Base-by-base conservation (phyloP, 2,797 vertebrate genomes). In the Sebastes diploproa region DNA sequence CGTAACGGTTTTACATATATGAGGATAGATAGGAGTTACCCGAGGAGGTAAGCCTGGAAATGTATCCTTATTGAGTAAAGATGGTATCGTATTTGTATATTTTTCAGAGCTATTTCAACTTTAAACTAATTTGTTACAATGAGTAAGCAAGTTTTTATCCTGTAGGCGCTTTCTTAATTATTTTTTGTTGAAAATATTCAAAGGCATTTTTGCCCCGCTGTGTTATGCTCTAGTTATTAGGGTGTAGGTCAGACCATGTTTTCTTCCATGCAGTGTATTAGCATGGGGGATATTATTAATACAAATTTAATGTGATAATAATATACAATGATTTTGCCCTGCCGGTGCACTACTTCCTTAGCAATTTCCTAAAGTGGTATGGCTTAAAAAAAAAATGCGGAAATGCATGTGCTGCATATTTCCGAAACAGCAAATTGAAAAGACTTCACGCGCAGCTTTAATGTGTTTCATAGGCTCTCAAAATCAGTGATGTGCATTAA, bases 401-500 rank as follows among this genome's bases (percentile, higher is more conserved):
- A 85, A 87, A 81, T 76, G 59, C 66, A 77, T 63, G 76, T 63
- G 27, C 58, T 78, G 86, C 65, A 85, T 68, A 65, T 86, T 86
- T 83, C 46, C 75, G 52, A 67, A 85, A 76, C 8, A 59, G 52
- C 54, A 54, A 83, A 82, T 42, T 85, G 73, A 81, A 89, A 82
- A 42, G 34, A 82, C 54, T 66, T 84, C n/a, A 32, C 60, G 27
- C 34, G 10, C n/a, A 69, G 78, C 78, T 78, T 85, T 81, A 83
- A 86, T 84, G 80, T 85, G 78, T 87, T 93, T 86, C 68, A 52
- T 70, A 61, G 66, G 58, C 69, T 80, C 78, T 81, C 16, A 64
- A 74, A 89, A 82, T 84, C 82, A 87, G 80, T 82, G 80, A 91
- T 88, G 82, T 88, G 86, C 80, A 87, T 82, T 80, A 91, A 92